Evolutionary conservation across 1,140 invertebrate species (phyloP).

Genomic region (Caenorhabditis elegans): WBcel235 BX284604.4:6302501-6303000

Average conservation of each 20-base stretch:
- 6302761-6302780: too few relatives aligned
- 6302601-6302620: too few relatives aligned
- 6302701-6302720: background rate
- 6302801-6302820: background rate
- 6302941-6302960: too few relatives aligned
- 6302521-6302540: too few relatives aligned
- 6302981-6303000: slow-evolving; percentile 21
- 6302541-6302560: too few relatives aligned
- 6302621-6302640: background rate
- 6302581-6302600: too few relatives aligned
- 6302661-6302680: background rate
- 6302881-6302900: background rate
- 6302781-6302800: background rate
- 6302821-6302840: background rate
- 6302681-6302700: background rate
- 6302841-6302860: background rate
- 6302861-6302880: background rate
- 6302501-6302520: too few relatives aligned
- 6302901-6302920: background rate
- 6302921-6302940: too few relatives aligned
- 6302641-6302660: slow-evolving; percentile 16
- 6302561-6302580: too few relatives aligned
- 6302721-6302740: background rate
- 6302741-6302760: background rate
- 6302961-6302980: too few relatives aligned